A percentile compares a stretch with the other conserved stretches of the same genome.
phyloP scores from a whole-genome alignment of 2,888 invertebrate genomes.

The Charanyca ferruginea region DNA sequence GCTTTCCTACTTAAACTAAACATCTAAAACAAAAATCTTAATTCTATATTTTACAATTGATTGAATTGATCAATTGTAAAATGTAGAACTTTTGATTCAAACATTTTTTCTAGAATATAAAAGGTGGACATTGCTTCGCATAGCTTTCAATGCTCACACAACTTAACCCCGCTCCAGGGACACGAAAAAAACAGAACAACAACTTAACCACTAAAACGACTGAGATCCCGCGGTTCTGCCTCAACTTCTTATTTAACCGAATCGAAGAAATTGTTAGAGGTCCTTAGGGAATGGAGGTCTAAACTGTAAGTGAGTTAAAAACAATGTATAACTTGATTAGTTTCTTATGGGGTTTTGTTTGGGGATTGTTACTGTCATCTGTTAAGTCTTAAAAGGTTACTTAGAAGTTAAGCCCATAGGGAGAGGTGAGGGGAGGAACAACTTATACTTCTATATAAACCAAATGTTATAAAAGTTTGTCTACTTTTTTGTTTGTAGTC shows the following conservation, averaged over 20 bases:
- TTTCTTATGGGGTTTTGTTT: background rate
- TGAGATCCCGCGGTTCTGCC: conserved; percentile 29
- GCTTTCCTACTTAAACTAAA: too few species aligned
- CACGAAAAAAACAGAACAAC: conserved; percentile 42
- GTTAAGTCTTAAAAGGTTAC: background rate
- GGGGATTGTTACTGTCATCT: background rate
- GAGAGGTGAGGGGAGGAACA: background rate
- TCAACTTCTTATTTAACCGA: conserved; percentile 54
- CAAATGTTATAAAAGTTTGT: too few species aligned
- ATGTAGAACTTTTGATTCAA: too few species aligned
- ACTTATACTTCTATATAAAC: too few species aligned
- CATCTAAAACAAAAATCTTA: too few species aligned
- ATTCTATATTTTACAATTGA: too few species aligned
- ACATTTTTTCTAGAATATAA: too few species aligned
- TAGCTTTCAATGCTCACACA: conserved; percentile 14
- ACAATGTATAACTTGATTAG: conserved; percentile 2
- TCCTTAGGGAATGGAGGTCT: conserved; percentile 21
- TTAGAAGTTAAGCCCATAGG: background rate
- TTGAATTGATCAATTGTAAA: too few species aligned
- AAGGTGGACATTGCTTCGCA: conserved; percentile 2
- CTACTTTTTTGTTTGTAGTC: too few species aligned
- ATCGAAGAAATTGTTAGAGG: conserved; percentile 44
- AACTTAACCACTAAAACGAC: conserved; percentile 57
- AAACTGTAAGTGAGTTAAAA: conserved; percentile 33
- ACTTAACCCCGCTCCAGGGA: conserved; percentile 23